Evolutionary conservation across 2,888 invertebrate species (phyloP), one percentile per base, ranked within the genome.

Genomic region (Drosophila silvestris): DNA sequence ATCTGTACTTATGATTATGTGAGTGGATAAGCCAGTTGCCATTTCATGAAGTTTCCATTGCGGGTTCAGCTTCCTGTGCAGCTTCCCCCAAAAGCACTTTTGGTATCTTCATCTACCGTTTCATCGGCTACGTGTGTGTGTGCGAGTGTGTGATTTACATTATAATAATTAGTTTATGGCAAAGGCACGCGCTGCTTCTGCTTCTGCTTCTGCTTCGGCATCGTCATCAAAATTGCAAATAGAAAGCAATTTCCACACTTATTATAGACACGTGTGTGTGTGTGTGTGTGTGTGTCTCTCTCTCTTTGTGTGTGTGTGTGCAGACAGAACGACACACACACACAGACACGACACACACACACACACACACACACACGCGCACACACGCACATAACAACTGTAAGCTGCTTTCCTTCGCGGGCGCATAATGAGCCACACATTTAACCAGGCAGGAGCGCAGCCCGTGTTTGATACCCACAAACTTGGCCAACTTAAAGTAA

Each of bases 91-190:
- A 75, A 37, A n/a, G 59, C 41, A 47, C 53, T 57, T 63, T 59
- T 52, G 41, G 50, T 47, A 60, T 59, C 51, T 58, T 60, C 51
- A 44, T 33, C 58, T 62, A 37, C 39, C 28, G 37, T 28, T 37
- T 28, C 52, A 28, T 22, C 1, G 61, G 33, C 54, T 58, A 70
- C 64, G 84, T 73, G 66, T 26, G 26, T 26, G 26, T 75, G 53
- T 50, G 65, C 65, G 79, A 64, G 79, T 73, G 68, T 82, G 64
- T 76, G 85, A 82, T 82, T 84, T 68, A 67, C 79, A 82, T 82
- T 82, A 82, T 79, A 82, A 75, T 82, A 84, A 82, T 82, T 84
- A 79, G 82, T 82, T 82, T 84, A 75, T 73, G 79, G 66, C 67
- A 70, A 68, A 70, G 77, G 68, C 76, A 78, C 62, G 52, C 62